phyloP scores from a whole-genome alignment of 2,797 vertebrate species.

The Brachymystax lenok region DNA sequence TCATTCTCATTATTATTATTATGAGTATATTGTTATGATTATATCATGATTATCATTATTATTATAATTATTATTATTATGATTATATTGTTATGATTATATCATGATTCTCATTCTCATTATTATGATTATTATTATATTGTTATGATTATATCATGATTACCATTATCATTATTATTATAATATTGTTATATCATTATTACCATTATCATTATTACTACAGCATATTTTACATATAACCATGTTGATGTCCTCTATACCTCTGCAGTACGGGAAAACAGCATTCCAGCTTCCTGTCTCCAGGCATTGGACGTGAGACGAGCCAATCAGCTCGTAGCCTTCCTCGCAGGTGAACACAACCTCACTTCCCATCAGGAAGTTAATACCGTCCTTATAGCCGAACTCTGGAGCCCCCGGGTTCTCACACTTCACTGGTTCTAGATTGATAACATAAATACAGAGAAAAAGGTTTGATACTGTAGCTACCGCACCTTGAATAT shows the following conservation, averaged over 20 bases:
- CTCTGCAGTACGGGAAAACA: constrained; percentile 82
- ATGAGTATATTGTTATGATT: too few species aligned
- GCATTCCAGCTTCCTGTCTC: constrained; percentile 85
- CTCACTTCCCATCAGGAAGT: constrained; percentile 82
- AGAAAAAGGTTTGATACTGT: neutral
- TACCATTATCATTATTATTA: too few species aligned
- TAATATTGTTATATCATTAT: too few species aligned
- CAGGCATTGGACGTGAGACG: constrained; percentile 74
- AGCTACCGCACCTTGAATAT: too few species aligned
- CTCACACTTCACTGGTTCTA: constrained; percentile 89
- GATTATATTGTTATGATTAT: too few species aligned
- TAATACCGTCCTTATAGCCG: constrained; percentile 77
- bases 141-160: too few species aligned
- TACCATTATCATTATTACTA: neutral
- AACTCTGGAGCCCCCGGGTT: constrained; percentile 84
- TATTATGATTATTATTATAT: too few species aligned
- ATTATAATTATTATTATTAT: too few species aligned
- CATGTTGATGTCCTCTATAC: constrained; percentile 56
- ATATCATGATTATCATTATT: too few species aligned
- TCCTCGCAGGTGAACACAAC: constrained; percentile 83
- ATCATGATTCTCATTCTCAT: too few species aligned
- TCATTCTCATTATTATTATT: too few species aligned
- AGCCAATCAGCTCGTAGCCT: constrained; percentile 83
- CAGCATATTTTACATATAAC: neutral
- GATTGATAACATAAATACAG: constrained; percentile 13